A percentile compares a stretch with the other conserved stretches of the same genome.
These are phyloP conservation scores for Toxostoma redivivum DNA, from an alignment of 2,113 vertebrate species.

Conservation along the genomic window DNA sequence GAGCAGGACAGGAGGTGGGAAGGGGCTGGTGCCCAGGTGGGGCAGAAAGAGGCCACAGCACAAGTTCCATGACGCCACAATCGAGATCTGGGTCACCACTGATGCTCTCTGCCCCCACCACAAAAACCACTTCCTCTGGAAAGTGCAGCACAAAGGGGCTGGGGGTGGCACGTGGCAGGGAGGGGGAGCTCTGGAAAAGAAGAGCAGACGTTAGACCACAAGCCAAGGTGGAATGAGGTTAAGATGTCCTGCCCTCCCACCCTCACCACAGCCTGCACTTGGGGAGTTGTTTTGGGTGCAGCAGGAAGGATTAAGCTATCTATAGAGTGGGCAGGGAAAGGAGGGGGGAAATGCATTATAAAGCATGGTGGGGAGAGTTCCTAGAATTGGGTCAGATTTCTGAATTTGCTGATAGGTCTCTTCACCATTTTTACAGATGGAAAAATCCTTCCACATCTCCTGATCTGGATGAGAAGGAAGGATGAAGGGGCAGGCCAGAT, in stretches of 20 bases:
- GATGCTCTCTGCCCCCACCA: slow-evolving; percentile 14
- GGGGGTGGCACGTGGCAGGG: background rate
- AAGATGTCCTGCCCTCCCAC: background rate
- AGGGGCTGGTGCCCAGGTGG: slow-evolving; percentile 44
- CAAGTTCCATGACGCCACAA: slow-evolving; percentile 65
- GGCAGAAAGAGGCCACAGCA: background rate
- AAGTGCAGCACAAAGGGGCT: background rate
- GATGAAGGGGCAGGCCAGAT: background rate
- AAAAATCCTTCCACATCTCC: background rate
- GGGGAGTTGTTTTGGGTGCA: background rate
- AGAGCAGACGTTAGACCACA: slow-evolving; percentile 65
- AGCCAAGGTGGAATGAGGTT: background rate
- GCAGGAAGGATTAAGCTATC: background rate
- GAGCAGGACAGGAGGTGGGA: slow-evolving; percentile 35
- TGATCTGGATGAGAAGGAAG: background rate
- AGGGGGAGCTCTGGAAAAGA: background rate
- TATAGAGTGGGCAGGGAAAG: background rate
- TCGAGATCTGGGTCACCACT: slow-evolving; percentile 42
- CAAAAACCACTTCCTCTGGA: slow-evolving; percentile 76
- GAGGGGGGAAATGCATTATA: background rate
- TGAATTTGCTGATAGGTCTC: background rate
- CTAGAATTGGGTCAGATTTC: background rate
- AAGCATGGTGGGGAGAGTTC: background rate
- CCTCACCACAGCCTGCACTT: background rate
- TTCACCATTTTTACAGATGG: background rate